phyloP scores from a whole-genome alignment of 2,888 invertebrate species.

The Cephus pulcher region DNA sequence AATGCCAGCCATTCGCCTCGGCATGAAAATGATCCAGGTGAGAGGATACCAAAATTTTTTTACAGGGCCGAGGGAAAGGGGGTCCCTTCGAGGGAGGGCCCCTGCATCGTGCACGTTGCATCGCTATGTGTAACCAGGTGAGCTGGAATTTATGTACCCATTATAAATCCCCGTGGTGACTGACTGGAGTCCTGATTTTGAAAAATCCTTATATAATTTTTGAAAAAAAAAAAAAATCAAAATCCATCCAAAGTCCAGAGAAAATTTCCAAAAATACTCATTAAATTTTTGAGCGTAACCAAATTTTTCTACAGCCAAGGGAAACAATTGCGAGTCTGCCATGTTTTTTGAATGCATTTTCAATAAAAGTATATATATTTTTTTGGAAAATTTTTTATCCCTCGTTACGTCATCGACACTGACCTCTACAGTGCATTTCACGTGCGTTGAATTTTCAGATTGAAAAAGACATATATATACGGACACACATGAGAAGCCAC shows the following conservation, averaged over 20 bases:
- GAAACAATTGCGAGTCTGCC: too few relatives aligned
- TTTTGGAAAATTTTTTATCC: too few relatives aligned
- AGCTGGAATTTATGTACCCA: neutral
- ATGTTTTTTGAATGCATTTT: too few relatives aligned
- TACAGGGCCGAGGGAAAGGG: neutral
- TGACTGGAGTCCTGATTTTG: neutral
- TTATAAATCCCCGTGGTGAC: neutral
- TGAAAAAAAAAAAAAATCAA: neutral
- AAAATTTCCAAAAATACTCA: too few relatives aligned
- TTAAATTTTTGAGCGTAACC: too few relatives aligned
- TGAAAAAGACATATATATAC: neutral
- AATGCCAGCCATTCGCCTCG: neutral
- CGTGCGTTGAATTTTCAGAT: neutral
- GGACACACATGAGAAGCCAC: neutral
- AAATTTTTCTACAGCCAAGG: too few relatives aligned
- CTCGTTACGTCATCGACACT: too few relatives aligned
- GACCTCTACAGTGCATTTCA: neutral
- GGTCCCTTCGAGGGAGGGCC: neutral
- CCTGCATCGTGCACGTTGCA: neutral
- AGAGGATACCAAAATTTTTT: slow-evolving; percentile 11
- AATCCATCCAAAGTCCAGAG: neutral
- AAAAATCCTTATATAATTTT: neutral
- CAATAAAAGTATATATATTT: too few relatives aligned
- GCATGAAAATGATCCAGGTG: slow-evolving; percentile 27
- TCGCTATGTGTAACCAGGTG: slow-evolving; percentile 4